phyloP scores from a whole-genome alignment of 1,140 invertebrate genomes.

The Apis cerana region DNA sequence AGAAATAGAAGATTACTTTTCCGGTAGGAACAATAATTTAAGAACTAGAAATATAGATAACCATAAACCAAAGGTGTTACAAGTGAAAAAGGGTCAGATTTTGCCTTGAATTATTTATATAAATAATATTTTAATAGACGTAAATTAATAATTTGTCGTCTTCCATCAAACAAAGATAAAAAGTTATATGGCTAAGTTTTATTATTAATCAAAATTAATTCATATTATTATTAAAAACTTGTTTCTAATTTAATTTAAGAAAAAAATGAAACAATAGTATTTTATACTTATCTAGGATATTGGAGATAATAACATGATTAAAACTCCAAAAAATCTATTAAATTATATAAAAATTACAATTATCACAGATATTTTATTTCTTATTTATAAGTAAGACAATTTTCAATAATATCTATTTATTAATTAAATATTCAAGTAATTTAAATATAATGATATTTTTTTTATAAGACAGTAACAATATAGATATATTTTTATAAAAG shows the following conservation, averaged over 20 bases:
- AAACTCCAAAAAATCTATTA: conserved; percentile 13
- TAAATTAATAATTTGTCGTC: conserved; percentile 23
- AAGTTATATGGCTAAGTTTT: background rate
- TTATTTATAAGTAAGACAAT: conserved; percentile 15
- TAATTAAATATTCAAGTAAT: conserved; percentile 16
- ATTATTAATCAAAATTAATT: background rate
- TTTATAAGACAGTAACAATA: background rate
- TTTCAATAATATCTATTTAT: conserved; percentile 22
- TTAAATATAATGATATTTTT: conserved; percentile 3
- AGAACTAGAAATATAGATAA: conserved; percentile 66
- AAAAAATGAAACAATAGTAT: background rate
- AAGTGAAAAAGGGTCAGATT: conserved; percentile 72
- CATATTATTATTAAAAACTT: conserved; percentile 8
- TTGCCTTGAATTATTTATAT: conserved; percentile 65
- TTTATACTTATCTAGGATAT: background rate
- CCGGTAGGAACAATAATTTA: conserved; percentile 79
- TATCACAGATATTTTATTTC: conserved; percentile 16
- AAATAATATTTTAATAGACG: background rate
- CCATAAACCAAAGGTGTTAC: conserved; percentile 67
- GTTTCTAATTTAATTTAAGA: background rate
- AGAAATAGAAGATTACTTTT: conserved; percentile 89
- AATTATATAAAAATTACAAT: conserved; percentile 3
- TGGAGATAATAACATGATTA: background rate
- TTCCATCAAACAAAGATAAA: conserved; percentile 12
- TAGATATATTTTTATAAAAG: conserved; percentile 32